Evolutionary conservation across 53 echinoderm and acorn worm species (phyloP), one percentile per base, ranked within the genome.

Genomic region (Apostichopus leukothele): DNA sequence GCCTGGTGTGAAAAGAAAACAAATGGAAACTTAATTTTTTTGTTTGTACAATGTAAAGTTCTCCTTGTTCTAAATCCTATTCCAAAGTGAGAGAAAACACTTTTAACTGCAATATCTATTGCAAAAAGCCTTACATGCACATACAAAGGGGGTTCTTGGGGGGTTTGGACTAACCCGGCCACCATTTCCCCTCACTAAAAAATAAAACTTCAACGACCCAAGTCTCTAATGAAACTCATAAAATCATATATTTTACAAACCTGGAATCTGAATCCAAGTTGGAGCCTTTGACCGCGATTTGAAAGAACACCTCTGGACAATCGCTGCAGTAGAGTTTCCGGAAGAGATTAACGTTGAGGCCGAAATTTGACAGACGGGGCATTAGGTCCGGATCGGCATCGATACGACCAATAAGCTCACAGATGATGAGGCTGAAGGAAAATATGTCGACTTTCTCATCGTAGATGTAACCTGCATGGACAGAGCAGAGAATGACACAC

Each of bases 361-460:
- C 97, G 90, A 95, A 97, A 90, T 94, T 90, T 51, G 87, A 89
- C 10, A 91, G 91, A 8, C 97, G 86, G 51, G 97, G 97, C 67
- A 97, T 91, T 59, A 91, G 88, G 84, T 95, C 95, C 0, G 97
- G 97, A 83, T 92, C 90, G 50, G 97, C 97, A 26, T 89, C 95
- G 67, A 97, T 93, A 4, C 97, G 90, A 55, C 97, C 97, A 76
- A 97, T 97, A 84, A 97, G 78, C 88, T 97, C 97, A 73, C 97
- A 94, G 84, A 95, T 91, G 53, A 97, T 93, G 74, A 97, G 95
- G 55, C 97, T 95, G 55, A 94, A 97, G 16, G 97, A 97, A 86
- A 95, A 97, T 59, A 97, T 89, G 61, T 97, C 97, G 19, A 97
- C 97, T 71, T 91, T 90, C 91, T 97, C 97, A 88, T 97, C 95